A percentile compares a stretch with the other conserved stretches of the same genome.
Evolutionary conservation across 2,797 vertebrate species (phyloP).

Genomic region (Taenioides sp.): DNA sequence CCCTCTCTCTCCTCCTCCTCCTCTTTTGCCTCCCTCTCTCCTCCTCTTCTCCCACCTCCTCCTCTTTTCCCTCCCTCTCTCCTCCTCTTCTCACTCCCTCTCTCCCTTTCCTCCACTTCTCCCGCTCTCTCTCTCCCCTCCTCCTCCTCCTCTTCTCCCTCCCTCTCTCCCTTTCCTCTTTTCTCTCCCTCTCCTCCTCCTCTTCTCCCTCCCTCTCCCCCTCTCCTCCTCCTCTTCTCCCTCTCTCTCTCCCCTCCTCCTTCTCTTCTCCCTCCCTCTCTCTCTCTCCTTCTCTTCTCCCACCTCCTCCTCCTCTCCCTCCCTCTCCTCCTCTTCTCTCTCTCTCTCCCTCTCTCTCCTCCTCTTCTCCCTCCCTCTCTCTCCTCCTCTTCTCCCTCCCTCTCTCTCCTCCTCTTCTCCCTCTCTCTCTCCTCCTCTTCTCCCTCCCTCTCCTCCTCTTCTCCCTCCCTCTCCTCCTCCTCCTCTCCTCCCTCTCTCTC

Average conservation of each 20-base stretch:
- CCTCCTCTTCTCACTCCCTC: not conserved
- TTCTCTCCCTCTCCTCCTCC: no score
- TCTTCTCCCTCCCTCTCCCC: no score
- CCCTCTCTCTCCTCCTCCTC: not conserved
- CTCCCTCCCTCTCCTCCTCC: not conserved
- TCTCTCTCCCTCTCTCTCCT: no score
- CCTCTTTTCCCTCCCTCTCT: not conserved
- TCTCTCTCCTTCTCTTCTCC: not conserved
- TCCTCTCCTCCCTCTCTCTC: constrained; percentile 18
- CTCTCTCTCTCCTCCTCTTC: not conserved
- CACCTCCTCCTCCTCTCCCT: no score
- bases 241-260: no score
- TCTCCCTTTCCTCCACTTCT: not conserved
- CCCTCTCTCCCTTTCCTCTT: no score
- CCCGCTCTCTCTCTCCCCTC: not conserved
- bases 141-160: not conserved
- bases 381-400: no score
- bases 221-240: no score
- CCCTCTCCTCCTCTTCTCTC: no score
- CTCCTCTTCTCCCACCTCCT: not conserved
- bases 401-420: no score
- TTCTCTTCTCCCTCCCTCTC: not conserved
- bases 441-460: not conserved
- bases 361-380: not conserved
- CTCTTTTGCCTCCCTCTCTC: not conserved